Conservation (phyloP, 2,888 invertebrate species). For the Galerucella pusilla region DNA sequence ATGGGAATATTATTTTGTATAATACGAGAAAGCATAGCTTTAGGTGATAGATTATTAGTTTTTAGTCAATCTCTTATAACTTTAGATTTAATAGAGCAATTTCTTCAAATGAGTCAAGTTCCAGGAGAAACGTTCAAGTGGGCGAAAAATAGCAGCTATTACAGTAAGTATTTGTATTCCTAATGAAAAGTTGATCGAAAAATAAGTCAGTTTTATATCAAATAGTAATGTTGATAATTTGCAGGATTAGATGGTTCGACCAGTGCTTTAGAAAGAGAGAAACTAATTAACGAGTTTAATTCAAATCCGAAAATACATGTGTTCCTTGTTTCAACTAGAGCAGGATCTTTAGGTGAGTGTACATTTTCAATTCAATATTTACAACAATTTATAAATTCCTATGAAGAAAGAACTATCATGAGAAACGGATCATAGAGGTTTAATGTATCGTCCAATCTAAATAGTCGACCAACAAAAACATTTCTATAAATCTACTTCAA, state of each 20-base stretch:
- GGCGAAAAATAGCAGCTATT: constrained; percentile 89
- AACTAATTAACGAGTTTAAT: constrained; percentile 96
- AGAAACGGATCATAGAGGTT: too few species aligned
- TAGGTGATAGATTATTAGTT: constrained; percentile 91
- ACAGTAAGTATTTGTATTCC: constrained; percentile 75
- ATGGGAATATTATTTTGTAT: constrained; percentile 94
- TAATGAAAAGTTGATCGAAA: too few species aligned
- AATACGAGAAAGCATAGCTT: constrained; percentile 85
- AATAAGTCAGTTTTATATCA: background rate
- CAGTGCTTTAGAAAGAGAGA: constrained; percentile 92
- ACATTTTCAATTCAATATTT: background rate
- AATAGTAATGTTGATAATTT: constrained; percentile 19
- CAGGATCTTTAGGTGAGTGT: constrained; percentile 79
- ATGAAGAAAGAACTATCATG: too few species aligned
- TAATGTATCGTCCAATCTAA: too few species aligned
- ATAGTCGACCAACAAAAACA: too few species aligned
- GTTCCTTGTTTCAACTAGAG: constrained; percentile 96
- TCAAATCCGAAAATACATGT: constrained; percentile 85
- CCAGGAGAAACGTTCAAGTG: constrained; percentile 80
- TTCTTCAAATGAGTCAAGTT: constrained; percentile 79
- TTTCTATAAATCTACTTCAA: too few species aligned
- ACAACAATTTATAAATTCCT: too few species aligned
- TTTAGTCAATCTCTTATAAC: constrained; percentile 98
- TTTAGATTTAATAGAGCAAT: constrained; percentile 93
- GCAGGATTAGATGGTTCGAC: constrained; percentile 95